Percentiles rank a stretch among this genome's conserved stretches.
phyloP scores from a whole-genome alignment of 2,797 vertebrate genomes.

The Chelmon rostratus region DNA sequence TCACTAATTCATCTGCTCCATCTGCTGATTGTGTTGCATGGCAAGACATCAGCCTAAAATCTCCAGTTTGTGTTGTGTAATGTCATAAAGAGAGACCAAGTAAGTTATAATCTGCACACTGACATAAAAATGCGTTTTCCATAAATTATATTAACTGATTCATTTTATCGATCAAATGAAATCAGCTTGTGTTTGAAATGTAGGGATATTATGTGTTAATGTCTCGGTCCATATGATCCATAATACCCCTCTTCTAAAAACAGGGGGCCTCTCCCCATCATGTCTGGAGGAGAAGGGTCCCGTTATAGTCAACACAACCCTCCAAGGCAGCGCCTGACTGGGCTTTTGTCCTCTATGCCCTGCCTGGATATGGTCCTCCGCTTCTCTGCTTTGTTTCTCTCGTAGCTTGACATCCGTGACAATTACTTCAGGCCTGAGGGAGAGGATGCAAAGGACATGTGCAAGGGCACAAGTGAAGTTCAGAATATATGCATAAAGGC shows the following conservation, averaged over 20 bases:
- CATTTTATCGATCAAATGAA: neutral
- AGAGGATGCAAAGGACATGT: constrained; percentile 58
- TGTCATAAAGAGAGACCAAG: neutral
- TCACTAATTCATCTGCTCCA: constrained; percentile 1
- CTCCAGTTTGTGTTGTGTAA: constrained; percentile 3
- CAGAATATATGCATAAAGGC: constrained; percentile 27
- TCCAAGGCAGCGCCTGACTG: constrained; percentile 52
- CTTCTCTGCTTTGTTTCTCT: constrained; percentile 31
- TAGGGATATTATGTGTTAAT: constrained; percentile 16
- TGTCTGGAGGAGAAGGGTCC: constrained; percentile 50
- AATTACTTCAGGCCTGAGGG: constrained; percentile 63
- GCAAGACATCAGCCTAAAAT: neutral
- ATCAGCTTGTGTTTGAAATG: neutral
- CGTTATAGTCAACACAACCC: constrained; percentile 48
- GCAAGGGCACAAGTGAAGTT: constrained; percentile 48
- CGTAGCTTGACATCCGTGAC: constrained; percentile 64
- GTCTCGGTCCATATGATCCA: constrained; percentile 9
- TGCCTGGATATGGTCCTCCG: constrained; percentile 51
- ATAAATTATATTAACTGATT: neutral
- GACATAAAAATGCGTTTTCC: neutral
- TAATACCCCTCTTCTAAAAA: constrained; percentile 22
- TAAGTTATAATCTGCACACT: neutral
- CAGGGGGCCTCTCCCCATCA: constrained; percentile 28
- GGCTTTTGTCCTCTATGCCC: constrained; percentile 65
- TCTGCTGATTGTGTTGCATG: neutral